Evolutionary conservation across 2,113 vertebrate genomes (phyloP), one percentile per base, ranked within the genome.

Genomic region (Gallinago media): DNA sequence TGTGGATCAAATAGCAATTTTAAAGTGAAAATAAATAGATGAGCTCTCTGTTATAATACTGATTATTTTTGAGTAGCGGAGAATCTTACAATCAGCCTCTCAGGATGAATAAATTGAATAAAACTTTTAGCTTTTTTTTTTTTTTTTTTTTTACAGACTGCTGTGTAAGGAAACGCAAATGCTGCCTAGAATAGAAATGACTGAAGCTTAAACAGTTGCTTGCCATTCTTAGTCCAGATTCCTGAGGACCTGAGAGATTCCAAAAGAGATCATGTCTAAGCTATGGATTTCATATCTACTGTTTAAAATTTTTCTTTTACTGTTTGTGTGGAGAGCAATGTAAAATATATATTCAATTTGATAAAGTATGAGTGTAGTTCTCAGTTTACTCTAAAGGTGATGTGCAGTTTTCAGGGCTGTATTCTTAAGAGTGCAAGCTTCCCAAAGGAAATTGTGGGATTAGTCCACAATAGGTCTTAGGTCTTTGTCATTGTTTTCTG

Each of bases 181-280:
- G 74, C 50, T 94, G 93, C 82, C 52, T 80, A 50, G 94, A 96
- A 96, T 96, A 97, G 94, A 95, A 94, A 71, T 88, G 71, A 71
- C 92, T 93, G 94, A 92, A 96, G 78, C 79, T 82, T 67, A 56
- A 96, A 93, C 92, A 96, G 89, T 97, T 96, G 94, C 65, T 93
- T 83, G 71, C 75, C 85, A 52, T 96, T 96, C 93, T 90, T 95
- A 88, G 90, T 66, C 20, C 34, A 77, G 88, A 96, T 94, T 96
- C 75, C 73, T 89, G 82, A 86, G 63, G 89, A 90, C 67, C 26
- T 77, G 55, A n/a, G 89, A 94, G 88, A 94, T 96, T 95, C 85
- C 90, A 77, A 71, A 74, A 18, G 50, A 74, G 75, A 55, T 90
- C 47, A 75, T 74, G 38, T 38, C 19, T 59, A 80, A 89, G 47